phyloP scores from a whole-genome alignment of 2,888 invertebrate species.

The Gnatocerus cornutus region DNA sequence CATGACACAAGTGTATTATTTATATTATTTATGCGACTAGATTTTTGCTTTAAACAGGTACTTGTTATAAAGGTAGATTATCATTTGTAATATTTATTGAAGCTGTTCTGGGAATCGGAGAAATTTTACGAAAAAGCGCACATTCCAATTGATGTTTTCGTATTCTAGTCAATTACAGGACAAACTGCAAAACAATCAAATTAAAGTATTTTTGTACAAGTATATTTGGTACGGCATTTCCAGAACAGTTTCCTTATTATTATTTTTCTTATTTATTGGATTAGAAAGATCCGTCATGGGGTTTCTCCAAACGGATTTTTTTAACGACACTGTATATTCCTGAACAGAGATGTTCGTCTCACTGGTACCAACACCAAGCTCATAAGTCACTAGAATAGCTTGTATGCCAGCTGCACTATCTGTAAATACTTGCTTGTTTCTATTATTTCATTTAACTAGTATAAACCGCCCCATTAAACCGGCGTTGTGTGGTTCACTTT shows the following conservation, averaged over 20 bases:
- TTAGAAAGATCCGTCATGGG: conserved; percentile 20
- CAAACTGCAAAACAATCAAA: conserved; percentile 19
- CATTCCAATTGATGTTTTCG: conserved; percentile 39
- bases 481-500: neutral
- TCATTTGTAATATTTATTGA: conserved; percentile 26
- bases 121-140: conserved; percentile 20
- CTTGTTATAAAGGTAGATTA: conserved; percentile 42
- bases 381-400: conserved; percentile 66
- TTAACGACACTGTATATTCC: conserved; percentile 61
- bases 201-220: conserved; percentile 14
- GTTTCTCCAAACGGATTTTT: conserved; percentile 26
- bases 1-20: conserved; percentile 46
- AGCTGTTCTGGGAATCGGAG: conserved; percentile 38
- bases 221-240: conserved; percentile 25
- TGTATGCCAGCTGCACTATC: conserved; percentile 66
- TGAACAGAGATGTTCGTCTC: conserved; percentile 65
- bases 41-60: conserved; percentile 45
- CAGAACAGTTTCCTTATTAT: conserved; percentile 55
- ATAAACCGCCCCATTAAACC: neutral
- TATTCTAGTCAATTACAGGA: conserved; percentile 43
- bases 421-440: conserved; percentile 59
- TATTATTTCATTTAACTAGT: conserved; percentile 43
- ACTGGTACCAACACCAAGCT: conserved; percentile 70
- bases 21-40: conserved; percentile 46
- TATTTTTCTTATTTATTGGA: conserved; percentile 37